These are phyloP conservation scores for Argyresthia albistria DNA, from an alignment of 2,888 invertebrate genomes.

Conservation along the genomic window DNA sequence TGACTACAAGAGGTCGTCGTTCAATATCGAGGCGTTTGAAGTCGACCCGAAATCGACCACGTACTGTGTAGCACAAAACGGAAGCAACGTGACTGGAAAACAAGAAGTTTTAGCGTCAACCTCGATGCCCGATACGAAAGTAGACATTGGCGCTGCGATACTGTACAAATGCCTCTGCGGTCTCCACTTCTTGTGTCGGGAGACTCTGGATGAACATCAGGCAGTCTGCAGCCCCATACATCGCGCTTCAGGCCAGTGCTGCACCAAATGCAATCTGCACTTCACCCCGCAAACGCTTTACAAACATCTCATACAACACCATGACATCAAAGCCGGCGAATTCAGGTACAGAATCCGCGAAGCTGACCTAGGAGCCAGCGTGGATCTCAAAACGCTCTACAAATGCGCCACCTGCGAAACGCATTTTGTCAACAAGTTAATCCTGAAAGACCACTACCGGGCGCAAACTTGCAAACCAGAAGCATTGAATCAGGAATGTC, in stretches of 20 bases:
- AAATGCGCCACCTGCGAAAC: not conserved
- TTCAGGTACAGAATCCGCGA: not conserved
- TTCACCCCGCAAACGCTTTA: not conserved
- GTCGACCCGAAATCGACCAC: not conserved
- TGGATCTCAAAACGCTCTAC: not conserved
- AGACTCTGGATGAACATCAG: not conserved
- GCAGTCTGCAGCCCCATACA: not conserved
- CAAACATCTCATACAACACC: not conserved
- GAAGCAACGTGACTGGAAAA: no score
- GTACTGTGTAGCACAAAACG: no score
- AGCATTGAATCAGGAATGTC: not conserved
- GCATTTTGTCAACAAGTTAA: not conserved
- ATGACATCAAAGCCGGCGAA: not conserved
- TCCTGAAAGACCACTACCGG: not conserved
- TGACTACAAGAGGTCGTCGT: not conserved
- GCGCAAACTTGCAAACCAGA: not conserved
- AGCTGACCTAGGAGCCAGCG: no score
- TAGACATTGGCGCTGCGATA: not conserved
- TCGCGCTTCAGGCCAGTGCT: not conserved
- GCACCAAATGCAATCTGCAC: not conserved
- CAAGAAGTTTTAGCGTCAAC: no score
- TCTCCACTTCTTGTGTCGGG: not conserved
- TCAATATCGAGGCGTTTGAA: not conserved
- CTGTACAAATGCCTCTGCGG: slow-evolving; percentile 1
- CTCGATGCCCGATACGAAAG: not conserved